Evolutionary conservation across 2,797 vertebrate genomes (phyloP), one percentile per base, ranked within the genome.

Genomic region (Meriones psammophilus): DNA sequence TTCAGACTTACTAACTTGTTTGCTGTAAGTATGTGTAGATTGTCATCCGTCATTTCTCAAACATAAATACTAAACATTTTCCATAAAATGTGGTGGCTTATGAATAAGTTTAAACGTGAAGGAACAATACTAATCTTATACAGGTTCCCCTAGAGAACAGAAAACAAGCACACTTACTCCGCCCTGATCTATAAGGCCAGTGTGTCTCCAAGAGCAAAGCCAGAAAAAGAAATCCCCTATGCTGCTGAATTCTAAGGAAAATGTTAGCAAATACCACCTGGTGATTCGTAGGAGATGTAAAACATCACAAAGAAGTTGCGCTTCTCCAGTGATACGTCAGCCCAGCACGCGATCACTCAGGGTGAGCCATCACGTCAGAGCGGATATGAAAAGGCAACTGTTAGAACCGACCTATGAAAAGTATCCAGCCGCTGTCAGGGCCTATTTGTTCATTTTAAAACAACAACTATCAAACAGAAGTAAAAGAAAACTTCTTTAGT

Each of bases 341-440:
- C 58, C 64, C 69, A 78, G 30, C n/a, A 64, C 89, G 66, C 69
- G 69, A 96, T 88, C 54, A 81, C 33, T 78, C 22, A 0, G 30
- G 18, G 18, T 42, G 50, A 94, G 64, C 73, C 2, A 50, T 54
- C 42, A 86, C 2, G 14, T 91, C 71, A 93, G 30, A 90, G 50
- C 46, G 88, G 28, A 80, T 90, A 22, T 84, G 42, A 58, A 88
- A 88, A 79, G 42, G 28, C 5, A 33, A 87, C 64, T 89, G 66
- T 86, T 77, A 74, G n/a, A 62, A 91, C 36, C 76, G 77, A 93
- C 78, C 89, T 85, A 85, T 77, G 39, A 81, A 88, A 88, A 85
- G 6, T 54, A 56, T 71, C 60, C 76, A 10, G 68, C 24, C 10
- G 89, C 88, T 93, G 85, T 62, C 64, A 94, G 69, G 4, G 85